Conservation (phyloP, 1,140 invertebrate genomes). For the Dendroctonus ponderosae region DNA sequence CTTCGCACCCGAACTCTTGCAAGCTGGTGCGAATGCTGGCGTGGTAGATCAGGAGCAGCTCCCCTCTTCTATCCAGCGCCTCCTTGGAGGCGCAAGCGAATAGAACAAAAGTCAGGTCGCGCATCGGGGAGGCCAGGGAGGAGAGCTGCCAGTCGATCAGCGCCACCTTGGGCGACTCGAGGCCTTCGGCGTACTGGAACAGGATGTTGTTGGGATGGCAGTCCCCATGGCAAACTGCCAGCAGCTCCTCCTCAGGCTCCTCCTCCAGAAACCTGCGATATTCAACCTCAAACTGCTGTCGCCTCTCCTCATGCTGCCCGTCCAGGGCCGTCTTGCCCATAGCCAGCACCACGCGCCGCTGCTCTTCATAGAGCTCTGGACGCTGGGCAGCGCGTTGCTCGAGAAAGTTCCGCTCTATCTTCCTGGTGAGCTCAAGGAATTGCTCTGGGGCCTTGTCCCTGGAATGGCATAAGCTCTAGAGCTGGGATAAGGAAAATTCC, state of each 20-base stretch:
- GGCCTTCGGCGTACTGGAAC: not conserved
- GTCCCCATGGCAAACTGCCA: constrained; percentile 1
- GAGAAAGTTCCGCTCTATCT: not conserved
- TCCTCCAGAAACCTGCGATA: not conserved
- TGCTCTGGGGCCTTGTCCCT: not conserved
- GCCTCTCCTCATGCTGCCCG: not conserved
- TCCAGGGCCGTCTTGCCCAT: not conserved
- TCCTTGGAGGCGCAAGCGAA: constrained; percentile 5
- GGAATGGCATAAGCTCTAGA: not conserved
- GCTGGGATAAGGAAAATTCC: not conserved
- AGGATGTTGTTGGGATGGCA: constrained; percentile 2
- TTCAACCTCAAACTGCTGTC: not conserved
- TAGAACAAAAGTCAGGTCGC: constrained; percentile 1
- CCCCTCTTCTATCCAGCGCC: not conserved
- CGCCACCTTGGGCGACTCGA: not conserved
- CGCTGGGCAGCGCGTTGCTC: not conserved
- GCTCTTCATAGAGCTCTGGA: not conserved
- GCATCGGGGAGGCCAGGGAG: constrained; percentile 3
- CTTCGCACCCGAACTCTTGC: constrained; percentile 3
- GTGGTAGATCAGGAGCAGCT: constrained; percentile 1
- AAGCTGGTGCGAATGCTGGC: not conserved
- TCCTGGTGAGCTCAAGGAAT: not conserved
- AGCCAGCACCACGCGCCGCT: not conserved
- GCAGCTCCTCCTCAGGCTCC: not conserved
- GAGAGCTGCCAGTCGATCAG: constrained; percentile 16